Evolutionary conservation across 2,113 vertebrate species (phyloP).

Genomic region (Gorsachius goisagi): DNA sequence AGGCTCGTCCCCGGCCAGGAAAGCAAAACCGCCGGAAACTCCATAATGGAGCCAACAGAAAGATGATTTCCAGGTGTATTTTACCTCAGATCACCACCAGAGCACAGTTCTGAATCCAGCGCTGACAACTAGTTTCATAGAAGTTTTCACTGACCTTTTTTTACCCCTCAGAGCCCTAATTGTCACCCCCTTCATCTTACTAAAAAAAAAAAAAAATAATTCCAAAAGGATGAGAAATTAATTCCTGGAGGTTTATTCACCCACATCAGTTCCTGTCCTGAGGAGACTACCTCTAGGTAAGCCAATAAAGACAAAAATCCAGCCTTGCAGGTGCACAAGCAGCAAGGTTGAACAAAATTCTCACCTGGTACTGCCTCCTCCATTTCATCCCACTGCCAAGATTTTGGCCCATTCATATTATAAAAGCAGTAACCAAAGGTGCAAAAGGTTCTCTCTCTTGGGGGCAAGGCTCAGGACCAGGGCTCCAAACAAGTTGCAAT

Average conservation of each 20-base stretch:
- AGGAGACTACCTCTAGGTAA: neutral
- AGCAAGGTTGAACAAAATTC: neutral
- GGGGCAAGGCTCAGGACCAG: neutral
- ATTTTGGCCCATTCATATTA: neutral
- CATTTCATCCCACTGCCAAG: neutral
- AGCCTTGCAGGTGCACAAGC: neutral
- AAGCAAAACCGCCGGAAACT: neutral
- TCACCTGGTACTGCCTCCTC: neutral
- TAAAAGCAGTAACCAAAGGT: neutral
- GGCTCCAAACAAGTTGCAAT: neutral
- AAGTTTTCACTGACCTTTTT: neutral
- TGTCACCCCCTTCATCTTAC: neutral
- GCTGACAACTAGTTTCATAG: neutral
- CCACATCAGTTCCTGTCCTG: neutral
- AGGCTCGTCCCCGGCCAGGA: neutral
- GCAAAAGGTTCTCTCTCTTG: neutral
- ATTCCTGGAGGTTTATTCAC: neutral
- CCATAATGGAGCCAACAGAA: neutral
- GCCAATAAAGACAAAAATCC: neutral
- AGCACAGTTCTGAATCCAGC: neutral
- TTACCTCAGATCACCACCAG: neutral
- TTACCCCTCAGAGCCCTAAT: neutral
- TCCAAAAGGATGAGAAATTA: neutral
- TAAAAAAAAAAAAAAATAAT: neutral
- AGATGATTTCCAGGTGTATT: neutral